Conservation (phyloP, 2,113 vertebrate species). For the Emydocephalus ijimae region DNA sequence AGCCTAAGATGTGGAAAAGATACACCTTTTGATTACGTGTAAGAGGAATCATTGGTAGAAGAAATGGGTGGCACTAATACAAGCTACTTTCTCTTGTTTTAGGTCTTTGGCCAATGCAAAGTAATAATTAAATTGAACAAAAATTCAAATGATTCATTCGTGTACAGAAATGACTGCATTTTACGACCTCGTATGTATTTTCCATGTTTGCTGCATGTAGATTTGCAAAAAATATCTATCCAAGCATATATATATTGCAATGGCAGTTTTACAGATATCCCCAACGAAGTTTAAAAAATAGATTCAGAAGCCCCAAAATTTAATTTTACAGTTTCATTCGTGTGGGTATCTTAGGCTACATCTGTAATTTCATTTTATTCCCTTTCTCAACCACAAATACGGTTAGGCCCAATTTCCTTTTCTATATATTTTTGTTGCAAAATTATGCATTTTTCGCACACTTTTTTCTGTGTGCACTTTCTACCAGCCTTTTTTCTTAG, state of each 20-base stretch:
- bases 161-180: conserved; percentile 63
- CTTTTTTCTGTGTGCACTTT: not conserved
- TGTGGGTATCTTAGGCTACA: not conserved
- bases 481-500: not conserved
- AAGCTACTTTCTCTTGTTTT: conserved; percentile 44
- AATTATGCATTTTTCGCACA: not conserved
- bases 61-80: not conserved
- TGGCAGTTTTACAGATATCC: not conserved
- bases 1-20: not conserved
- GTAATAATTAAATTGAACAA: conserved; percentile 55
- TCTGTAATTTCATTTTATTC: not conserved
- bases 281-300: not conserved
- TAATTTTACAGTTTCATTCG: not conserved
- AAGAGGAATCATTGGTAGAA: not conserved
- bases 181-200: conserved; percentile 65
- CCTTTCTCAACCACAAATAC: not conserved
- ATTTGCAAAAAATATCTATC: not conserved
- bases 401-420: not conserved
- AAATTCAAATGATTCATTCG: conserved; percentile 51
- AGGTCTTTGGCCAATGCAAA: conserved; percentile 73
- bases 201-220: not conserved
- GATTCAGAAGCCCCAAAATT: not conserved
- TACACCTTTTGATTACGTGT: not conserved
- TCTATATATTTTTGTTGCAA: not conserved
- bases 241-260: too few species aligned